Evolutionary conservation across 2,888 invertebrate genomes (phyloP).

Genomic region (Orchesella flavescens): DNA sequence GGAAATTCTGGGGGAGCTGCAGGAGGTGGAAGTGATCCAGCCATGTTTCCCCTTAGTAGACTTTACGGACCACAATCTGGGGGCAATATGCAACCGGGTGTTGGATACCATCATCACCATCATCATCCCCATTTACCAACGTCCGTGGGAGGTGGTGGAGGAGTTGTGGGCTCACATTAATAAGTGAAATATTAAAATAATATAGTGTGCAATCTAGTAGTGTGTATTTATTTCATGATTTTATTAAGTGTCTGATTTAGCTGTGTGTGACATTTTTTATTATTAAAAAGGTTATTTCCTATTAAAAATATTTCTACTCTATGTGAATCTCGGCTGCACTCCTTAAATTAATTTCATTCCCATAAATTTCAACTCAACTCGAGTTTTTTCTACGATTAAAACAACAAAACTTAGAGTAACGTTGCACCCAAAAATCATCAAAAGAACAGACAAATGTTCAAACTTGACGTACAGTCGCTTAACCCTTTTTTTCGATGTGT

Average conservation of each 20-base stretch:
- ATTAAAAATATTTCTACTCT: no score
- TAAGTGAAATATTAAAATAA: background rate
- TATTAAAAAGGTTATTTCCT: no score
- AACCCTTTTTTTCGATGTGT: background rate
- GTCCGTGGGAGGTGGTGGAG: constrained; percentile 41
- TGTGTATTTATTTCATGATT: no score
- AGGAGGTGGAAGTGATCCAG: constrained; percentile 28
- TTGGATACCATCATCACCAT: constrained; percentile 44
- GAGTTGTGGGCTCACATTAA: constrained; percentile 39
- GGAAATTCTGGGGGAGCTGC: constrained; percentile 15
- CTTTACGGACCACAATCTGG: constrained; percentile 36
- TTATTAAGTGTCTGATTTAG: no score
- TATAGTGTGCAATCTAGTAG: no score
- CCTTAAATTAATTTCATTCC: no score
- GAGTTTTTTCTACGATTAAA: background rate
- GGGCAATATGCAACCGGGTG: constrained; percentile 33
- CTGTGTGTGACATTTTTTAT: no score
- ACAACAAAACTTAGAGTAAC: background rate
- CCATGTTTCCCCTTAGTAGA: constrained; percentile 41
- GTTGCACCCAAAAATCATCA: background rate
- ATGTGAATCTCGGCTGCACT: background rate
- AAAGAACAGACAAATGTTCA: background rate
- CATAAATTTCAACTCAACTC: no score
- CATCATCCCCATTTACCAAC: constrained; percentile 41
- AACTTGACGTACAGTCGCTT: background rate